These are phyloP conservation scores for Poeciliopsis turneri DNA, from an alignment of 2,797 vertebrate species.

Conservation along the genomic window DNA sequence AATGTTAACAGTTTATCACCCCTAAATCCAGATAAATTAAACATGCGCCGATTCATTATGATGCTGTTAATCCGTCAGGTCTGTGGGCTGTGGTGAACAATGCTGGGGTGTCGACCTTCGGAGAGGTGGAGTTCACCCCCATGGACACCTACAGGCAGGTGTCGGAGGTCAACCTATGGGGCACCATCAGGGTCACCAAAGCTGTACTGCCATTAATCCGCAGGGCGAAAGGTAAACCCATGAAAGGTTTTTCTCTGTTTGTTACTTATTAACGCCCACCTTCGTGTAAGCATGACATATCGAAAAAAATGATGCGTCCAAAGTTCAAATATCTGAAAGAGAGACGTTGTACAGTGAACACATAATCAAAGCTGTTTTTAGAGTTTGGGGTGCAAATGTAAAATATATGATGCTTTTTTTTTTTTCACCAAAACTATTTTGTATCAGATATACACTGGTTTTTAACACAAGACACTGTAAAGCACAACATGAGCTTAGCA, in stretches of 20 bases:
- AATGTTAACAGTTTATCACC: neutral
- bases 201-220: slow-evolving; percentile 88
- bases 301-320: neutral
- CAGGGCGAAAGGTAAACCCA: slow-evolving; percentile 82
- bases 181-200: slow-evolving; percentile 89
- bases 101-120: slow-evolving; percentile 84
- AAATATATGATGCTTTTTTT: neutral
- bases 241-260: neutral
- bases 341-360: neutral
- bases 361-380: neutral
- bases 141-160: slow-evolving; percentile 85
- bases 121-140: slow-evolving; percentile 89
- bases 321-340: slow-evolving; percentile 3
- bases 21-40: neutral
- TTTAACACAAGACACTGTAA: neutral
- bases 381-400: neutral
- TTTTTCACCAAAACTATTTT: neutral
- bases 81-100: slow-evolving; percentile 93
- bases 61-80: slow-evolving; percentile 68
- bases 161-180: slow-evolving; percentile 89
- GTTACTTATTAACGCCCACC: neutral
- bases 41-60: neutral
- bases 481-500: neutral
- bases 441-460: neutral
- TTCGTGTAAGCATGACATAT: neutral